phyloP scores from a whole-genome alignment of 2,113 vertebrate genomes.

The Tetraodon nigroviridis region DNA sequence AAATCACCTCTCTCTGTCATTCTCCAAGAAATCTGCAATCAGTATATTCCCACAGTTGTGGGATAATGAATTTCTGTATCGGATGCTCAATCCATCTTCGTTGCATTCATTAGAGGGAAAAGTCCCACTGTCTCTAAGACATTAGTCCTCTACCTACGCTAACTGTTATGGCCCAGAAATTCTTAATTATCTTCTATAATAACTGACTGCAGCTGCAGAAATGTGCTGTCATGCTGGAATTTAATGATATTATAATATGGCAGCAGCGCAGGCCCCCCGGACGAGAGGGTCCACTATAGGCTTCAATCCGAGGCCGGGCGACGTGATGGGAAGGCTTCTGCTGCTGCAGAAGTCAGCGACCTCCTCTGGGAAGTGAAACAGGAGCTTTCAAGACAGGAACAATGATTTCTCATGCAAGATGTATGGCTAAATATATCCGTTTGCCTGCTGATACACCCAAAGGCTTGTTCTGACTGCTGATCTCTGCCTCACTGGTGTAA shows the following conservation, averaged over 20 bases:
- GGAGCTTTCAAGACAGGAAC: constrained; percentile 27
- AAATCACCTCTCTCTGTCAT: constrained; percentile 11
- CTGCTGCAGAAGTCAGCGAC: constrained; percentile 45
- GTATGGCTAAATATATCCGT: constrained; percentile 26
- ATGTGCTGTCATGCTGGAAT: constrained; percentile 18
- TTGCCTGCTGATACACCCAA: constrained; percentile 14
- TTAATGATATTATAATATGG: constrained; percentile 30
- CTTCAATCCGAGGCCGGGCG: constrained; percentile 54
- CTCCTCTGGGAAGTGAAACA: constrained; percentile 46
- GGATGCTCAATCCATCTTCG: not conserved
- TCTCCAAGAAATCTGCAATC: constrained; percentile 12
- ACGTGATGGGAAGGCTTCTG: constrained; percentile 38
- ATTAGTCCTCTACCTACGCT: not conserved
- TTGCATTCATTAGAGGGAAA: not conserved
- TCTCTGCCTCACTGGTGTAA: not conserved
- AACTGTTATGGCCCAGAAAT: not conserved
- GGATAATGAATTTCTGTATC: not conserved
- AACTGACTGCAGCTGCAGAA: constrained; percentile 11
- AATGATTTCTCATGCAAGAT: constrained; percentile 25
- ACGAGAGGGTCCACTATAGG: constrained; percentile 22
- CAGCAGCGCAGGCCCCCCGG: constrained; percentile 36
- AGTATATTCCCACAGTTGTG: not conserved
- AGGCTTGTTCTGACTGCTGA: not conserved
- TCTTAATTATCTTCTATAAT: constrained; percentile 10
- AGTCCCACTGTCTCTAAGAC: no score